Evolutionary conservation across 2,113 vertebrate genomes (phyloP).

Genomic region (Petroica traversi): DNA sequence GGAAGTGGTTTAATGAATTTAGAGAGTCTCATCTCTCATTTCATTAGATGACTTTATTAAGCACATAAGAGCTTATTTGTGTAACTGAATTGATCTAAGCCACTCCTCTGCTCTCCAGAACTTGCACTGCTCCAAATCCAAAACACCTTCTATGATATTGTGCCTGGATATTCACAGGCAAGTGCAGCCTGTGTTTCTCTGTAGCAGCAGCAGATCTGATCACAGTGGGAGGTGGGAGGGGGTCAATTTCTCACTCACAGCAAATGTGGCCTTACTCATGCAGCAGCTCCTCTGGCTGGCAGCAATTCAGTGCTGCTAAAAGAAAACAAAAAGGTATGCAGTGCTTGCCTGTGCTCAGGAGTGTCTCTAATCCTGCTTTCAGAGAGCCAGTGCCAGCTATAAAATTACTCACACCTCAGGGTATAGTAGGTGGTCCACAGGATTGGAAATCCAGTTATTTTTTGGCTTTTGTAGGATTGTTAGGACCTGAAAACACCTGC

Average conservation of each 20-base stretch:
- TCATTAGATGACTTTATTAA: conserved; percentile 1
- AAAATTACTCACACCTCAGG: background rate
- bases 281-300: background rate
- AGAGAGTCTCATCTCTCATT: background rate
- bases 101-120: background rate
- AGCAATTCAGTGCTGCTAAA: background rate
- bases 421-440: background rate
- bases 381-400: background rate
- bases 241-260: background rate
- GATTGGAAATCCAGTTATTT: background rate
- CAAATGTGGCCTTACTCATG: background rate
- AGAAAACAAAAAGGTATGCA: background rate
- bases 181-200: background rate
- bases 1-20: background rate
- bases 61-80: background rate
- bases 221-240: fast-evolving
- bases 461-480: background rate
- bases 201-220: background rate
- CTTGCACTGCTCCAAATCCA: background rate
- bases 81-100: background rate
- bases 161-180: background rate
- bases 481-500: background rate
- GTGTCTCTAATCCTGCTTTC: background rate
- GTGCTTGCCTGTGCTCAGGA: background rate
- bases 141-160: background rate